A percentile compares a stretch with the other conserved stretches of the same genome.
Evolutionary conservation across 2,113 vertebrate genomes (phyloP).

Genomic region (Corythaixoides concolor): DNA sequence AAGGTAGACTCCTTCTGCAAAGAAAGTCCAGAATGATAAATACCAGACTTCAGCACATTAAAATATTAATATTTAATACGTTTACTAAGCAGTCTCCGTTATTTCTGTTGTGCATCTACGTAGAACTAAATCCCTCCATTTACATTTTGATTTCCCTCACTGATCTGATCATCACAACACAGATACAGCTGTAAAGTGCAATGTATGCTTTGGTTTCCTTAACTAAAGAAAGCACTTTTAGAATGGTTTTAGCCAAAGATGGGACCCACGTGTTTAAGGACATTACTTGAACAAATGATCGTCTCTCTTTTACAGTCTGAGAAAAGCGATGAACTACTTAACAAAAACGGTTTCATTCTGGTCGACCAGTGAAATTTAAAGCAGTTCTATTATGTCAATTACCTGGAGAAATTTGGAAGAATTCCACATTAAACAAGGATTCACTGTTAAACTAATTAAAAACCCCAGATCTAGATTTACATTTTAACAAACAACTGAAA

Average conservation of each 20-base stretch:
- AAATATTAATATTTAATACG: constrained; percentile 40
- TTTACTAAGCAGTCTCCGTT: constrained; percentile 40
- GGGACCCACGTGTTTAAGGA: not conserved
- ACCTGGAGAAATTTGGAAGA: not conserved
- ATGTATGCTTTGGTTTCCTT: not conserved
- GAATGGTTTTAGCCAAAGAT: not conserved
- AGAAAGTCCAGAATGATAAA: constrained; percentile 54
- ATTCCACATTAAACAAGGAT: not conserved
- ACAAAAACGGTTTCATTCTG: not conserved
- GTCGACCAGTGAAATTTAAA: not conserved
- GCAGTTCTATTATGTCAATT: not conserved
- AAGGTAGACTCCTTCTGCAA: constrained; percentile 53
- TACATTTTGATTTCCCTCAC: not conserved
- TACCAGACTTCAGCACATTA: constrained; percentile 58
- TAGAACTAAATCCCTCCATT: not conserved
- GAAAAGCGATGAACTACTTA: not conserved
- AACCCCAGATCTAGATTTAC: not conserved
- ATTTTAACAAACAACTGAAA: not conserved
- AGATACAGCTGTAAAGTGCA: constrained; percentile 32
- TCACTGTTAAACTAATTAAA: not conserved
- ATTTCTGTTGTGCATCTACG: not conserved
- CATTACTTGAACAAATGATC: not conserved
- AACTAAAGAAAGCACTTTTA: constrained; percentile 24
- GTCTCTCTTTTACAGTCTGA: not conserved
- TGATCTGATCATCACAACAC: constrained; percentile 28